Conservation (phyloP, 2,113 vertebrate genomes). For the Oncorhynchus kisutch region DNA sequence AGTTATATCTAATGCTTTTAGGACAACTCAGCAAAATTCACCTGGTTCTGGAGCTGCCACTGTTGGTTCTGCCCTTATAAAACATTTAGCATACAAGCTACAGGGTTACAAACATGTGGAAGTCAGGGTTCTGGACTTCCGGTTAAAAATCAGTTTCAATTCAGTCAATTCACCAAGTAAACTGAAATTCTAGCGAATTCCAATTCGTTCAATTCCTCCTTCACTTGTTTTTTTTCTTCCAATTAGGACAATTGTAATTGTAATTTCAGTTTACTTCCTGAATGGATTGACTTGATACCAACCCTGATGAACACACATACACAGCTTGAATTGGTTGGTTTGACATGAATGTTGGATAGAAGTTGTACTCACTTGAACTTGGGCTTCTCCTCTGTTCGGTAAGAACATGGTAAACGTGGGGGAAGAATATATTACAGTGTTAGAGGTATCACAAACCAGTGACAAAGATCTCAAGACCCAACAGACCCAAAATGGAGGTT, state of each 20-base stretch:
- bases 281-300: too few species aligned
- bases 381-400: slow-evolving; percentile 82
- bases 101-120: not conserved
- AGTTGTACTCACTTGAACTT: slow-evolving; percentile 82
- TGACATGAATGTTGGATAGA: not conserved
- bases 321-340: not conserved
- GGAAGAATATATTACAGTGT: slow-evolving; percentile 47
- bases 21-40: not conserved
- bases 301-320: not conserved
- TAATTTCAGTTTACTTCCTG: too few species aligned
- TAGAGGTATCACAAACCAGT: slow-evolving; percentile 23
- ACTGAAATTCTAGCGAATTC: too few species aligned
- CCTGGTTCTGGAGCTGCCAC: not conserved
- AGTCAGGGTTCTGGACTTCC: too few species aligned
- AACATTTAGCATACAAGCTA: not conserved
- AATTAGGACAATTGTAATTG: too few species aligned
- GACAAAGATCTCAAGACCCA: slow-evolving; percentile 5
- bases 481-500: slow-evolving; percentile 6
- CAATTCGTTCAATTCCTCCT: too few species aligned
- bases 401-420: slow-evolving; percentile 34
- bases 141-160: too few species aligned
- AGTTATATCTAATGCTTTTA: not conserved
- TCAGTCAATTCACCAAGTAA: too few species aligned
- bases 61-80: not conserved
- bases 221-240: too few species aligned